Base-by-base conservation (phyloP, 2,888 invertebrate genomes). In the Papilio protenor region DNA sequence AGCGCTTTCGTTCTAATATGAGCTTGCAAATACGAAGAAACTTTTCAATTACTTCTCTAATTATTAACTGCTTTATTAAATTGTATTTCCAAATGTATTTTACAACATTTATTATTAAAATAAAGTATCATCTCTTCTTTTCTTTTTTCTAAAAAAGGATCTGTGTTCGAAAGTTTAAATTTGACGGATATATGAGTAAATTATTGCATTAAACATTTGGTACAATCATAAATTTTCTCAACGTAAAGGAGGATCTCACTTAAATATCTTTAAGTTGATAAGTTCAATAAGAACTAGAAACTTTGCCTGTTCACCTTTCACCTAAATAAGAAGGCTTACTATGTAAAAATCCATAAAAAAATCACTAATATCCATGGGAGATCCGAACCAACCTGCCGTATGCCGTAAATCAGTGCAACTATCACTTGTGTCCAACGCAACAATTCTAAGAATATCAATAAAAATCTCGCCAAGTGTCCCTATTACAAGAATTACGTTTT, bases 401-500 rank as follows among this genome's bases (percentile, higher is more conserved):
- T 40, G 66, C 66, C 66, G 66, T 66, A 66, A 66, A 64, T 64
- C 64, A 66, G 66, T 33, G 11, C 40, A 40, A 40, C 40, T 40
- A 66, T 61, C 66, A 66, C 66, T 64, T 33, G 16, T 64, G 11
- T 27, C 64, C 33, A 33, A 27, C 40, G 66, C 23, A 40, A 64
- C 16, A 61, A 74, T 74, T 74, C 59, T 59, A 18, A 12, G 64
- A 59, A 74, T 61, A 64, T 74, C 33, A 45, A 70, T 71, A 71
- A 76, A 76, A 76, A 45, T 47, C 55, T 75, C 57, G n/a, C 70
- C 70, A 47, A 45, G 47, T 57, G 45, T 76, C 47, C 57, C 55
- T 57, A 52, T 73, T 52, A 74, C 59, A 74, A 77, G 77, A 74
- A 74, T 57, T 74, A 27, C 40, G 11, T 70, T 77, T 77, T 77